These are phyloP conservation scores for Guaruba guarouba DNA, from an alignment of 2,113 vertebrate species.

Conservation along the genomic window DNA sequence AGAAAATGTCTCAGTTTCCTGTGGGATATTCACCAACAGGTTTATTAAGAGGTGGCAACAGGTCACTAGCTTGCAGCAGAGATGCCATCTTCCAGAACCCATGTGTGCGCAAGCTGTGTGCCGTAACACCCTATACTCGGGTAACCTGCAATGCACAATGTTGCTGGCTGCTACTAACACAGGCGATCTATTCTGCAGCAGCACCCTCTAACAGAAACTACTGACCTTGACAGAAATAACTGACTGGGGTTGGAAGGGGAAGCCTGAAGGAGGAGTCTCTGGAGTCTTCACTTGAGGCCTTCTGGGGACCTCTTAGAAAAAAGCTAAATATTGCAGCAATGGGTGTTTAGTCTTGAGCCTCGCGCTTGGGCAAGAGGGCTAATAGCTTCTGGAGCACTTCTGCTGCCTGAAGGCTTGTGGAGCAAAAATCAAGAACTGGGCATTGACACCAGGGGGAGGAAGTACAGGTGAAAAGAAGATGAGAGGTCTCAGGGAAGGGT, in stretches of 20 bases:
- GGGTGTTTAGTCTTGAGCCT: not conserved
- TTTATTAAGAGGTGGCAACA: not conserved
- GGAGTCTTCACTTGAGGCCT: not conserved
- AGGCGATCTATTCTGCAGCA: not conserved
- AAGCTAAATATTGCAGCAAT: not conserved
- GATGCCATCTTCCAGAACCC: not conserved
- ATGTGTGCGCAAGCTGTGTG: not conserved
- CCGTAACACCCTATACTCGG: not conserved
- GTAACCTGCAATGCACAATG: not conserved
- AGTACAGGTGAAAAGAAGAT: not conserved
- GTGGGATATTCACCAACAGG: not conserved
- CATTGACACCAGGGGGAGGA: not conserved
- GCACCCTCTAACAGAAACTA: not conserved
- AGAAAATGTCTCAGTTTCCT: not conserved
- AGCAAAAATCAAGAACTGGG: not conserved
- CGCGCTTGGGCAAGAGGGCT: not conserved
- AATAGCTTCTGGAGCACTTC: not conserved
- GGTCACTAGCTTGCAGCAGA: not conserved
- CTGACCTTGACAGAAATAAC: not conserved
- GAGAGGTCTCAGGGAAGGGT: not conserved
- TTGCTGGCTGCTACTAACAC: not conserved
- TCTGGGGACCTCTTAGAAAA: not conserved
- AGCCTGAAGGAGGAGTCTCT: not conserved
- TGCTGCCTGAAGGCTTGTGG: not conserved
- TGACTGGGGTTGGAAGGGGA: not conserved